These are phyloP conservation scores for Hipparchia semele DNA, from an alignment of 2,888 invertebrate species.

Conservation along the genomic window DNA sequence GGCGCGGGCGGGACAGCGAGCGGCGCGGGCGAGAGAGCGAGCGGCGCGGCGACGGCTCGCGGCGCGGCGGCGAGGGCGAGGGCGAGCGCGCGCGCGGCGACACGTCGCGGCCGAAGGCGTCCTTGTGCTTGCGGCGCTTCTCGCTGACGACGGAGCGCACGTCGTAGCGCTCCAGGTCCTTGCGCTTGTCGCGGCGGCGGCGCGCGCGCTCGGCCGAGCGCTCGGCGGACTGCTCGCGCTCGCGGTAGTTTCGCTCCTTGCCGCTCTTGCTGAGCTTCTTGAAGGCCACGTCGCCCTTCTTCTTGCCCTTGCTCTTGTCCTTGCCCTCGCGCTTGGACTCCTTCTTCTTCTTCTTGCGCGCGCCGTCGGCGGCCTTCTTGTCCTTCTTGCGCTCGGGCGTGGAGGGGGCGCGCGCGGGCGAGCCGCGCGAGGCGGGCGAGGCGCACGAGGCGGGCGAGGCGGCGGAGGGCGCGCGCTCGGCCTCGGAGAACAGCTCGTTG, in stretches of 20 bases:
- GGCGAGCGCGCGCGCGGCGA: slow-evolving; percentile 66
- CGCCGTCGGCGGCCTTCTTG: slow-evolving; percentile 52
- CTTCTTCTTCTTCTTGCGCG: slow-evolving; percentile 79
- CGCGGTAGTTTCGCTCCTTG: slow-evolving; percentile 91
- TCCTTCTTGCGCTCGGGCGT: slow-evolving; percentile 73
- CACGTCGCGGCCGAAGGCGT: slow-evolving; percentile 91
- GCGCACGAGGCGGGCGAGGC: slow-evolving; percentile 39
- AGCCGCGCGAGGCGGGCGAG: slow-evolving; percentile 35
- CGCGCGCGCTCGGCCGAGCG: slow-evolving; percentile 54
- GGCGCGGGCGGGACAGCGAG: slow-evolving; percentile 39
- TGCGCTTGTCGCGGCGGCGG: slow-evolving; percentile 83
- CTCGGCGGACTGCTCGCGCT: slow-evolving; percentile 69
- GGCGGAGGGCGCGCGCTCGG: slow-evolving; percentile 69
- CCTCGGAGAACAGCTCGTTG: slow-evolving; percentile 85
- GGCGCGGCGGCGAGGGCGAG: slow-evolving; percentile 40
- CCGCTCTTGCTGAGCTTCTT: slow-evolving; percentile 91
- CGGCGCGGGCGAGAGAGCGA: slow-evolving; percentile 44
- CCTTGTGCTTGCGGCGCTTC: slow-evolving; percentile 86
- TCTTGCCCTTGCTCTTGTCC: slow-evolving; percentile 69
- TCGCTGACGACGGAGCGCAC: slow-evolving; percentile 90
- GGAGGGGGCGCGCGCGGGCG: neutral
- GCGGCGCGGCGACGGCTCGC: slow-evolving; percentile 41
- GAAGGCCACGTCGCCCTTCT: slow-evolving; percentile 85
- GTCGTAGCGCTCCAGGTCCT: slow-evolving; percentile 92
- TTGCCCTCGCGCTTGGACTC: slow-evolving; percentile 77